A percentile compares a stretch with the other conserved stretches of the same genome.
Conservation (phyloP, 2,797 vertebrate genomes). For the Pelodytes ibericus region DNA sequence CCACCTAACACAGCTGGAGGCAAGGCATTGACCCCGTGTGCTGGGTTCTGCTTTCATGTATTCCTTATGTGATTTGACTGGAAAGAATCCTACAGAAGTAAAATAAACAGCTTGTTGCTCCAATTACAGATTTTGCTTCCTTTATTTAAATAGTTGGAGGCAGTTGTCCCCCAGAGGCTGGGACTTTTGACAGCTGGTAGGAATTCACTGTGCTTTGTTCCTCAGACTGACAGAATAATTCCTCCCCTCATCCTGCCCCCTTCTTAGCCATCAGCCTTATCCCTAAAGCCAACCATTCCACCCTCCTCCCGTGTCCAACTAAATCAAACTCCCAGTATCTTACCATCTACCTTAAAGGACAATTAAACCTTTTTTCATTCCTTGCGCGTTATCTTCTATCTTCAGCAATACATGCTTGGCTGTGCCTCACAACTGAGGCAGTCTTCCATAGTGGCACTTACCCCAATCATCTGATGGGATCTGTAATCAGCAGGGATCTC, state of each 20-base stretch:
- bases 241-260: neutral
- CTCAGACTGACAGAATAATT: constrained; percentile 16
- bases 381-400: no score
- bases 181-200: constrained; percentile 18
- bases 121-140: constrained; percentile 45
- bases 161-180: constrained; percentile 26
- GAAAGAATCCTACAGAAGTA: constrained; percentile 10
- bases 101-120: constrained; percentile 41
- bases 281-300: neutral
- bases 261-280: no score
- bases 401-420: no score
- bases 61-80: neutral
- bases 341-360: neutral
- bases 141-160: constrained; percentile 45
- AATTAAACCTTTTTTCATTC: no score
- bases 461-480: no score
- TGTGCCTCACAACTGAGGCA: no score
- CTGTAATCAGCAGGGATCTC: no score
- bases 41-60: neutral
- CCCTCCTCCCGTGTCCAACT: neutral
- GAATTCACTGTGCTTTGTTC: constrained; percentile 23
- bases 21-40: neutral
- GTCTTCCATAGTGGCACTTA: no score
- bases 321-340: neutral
- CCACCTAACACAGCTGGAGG: neutral